These are phyloP conservation scores for Drosophila carrolli DNA, from an alignment of 1,140 invertebrate genomes.

Conservation along the genomic window DNA sequence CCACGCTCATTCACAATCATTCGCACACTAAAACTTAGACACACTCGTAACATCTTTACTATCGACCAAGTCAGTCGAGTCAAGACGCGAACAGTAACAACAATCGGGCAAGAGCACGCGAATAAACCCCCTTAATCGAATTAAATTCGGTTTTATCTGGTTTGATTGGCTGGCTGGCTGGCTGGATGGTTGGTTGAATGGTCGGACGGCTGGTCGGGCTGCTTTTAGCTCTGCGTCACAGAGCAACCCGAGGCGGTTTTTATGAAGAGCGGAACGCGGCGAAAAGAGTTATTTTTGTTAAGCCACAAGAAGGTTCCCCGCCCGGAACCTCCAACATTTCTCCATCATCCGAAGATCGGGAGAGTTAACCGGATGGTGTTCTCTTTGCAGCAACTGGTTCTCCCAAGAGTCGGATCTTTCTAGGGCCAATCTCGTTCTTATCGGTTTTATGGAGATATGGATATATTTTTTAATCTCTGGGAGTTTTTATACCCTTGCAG, in stretches of 20 bases:
- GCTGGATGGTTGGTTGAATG: slow-evolving; percentile 20
- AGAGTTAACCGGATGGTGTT: slow-evolving; percentile 2
- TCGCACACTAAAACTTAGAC: slow-evolving; percentile 37
- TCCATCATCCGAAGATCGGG: slow-evolving; percentile 3
- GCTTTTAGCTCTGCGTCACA: slow-evolving; percentile 32
- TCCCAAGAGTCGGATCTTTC: slow-evolving; percentile 3
- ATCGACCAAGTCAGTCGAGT: slow-evolving; percentile 37
- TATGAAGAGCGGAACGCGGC: slow-evolving; percentile 32
- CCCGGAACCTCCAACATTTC: neutral
- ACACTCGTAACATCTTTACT: slow-evolving; percentile 66
- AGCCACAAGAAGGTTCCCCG: slow-evolving; percentile 16
- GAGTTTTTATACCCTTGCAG: neutral
- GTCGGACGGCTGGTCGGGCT: slow-evolving; percentile 12
- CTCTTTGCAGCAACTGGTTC: slow-evolving; percentile 2
- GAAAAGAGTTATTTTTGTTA: slow-evolving; percentile 45
- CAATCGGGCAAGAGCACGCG: slow-evolving; percentile 54
- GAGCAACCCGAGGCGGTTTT: slow-evolving; percentile 15
- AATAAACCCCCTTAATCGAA: slow-evolving; percentile 78
- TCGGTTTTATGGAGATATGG: slow-evolving; percentile 4
- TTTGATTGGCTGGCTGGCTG: slow-evolving; percentile 62
- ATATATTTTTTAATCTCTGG: neutral
- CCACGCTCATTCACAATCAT: slow-evolving; percentile 38
- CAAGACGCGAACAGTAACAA: slow-evolving; percentile 28
- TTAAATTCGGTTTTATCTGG: slow-evolving; percentile 84
- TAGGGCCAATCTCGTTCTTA: slow-evolving; percentile 7